Evolutionary conservation across 2,797 vertebrate genomes (phyloP), one percentile per base, ranked within the genome.

Genomic region (Paedocypris micromegethes): DNA sequence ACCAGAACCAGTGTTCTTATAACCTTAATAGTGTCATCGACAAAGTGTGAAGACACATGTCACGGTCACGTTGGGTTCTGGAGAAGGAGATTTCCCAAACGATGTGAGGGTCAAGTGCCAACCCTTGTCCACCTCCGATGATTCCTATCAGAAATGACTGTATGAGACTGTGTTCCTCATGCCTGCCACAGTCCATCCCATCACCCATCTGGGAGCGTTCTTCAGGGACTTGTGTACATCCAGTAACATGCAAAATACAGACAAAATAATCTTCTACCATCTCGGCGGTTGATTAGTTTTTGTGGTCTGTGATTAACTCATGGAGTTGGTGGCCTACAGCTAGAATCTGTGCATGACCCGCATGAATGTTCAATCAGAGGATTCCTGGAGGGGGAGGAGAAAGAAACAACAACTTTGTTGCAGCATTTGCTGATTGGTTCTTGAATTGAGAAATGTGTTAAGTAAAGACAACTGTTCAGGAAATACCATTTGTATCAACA

Each of bases 101-200:
- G 65, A 63, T 72, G 39, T 65, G 56, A 63, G 69, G 76, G 76
- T 72, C 70, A 72, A 52, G 57, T 63, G 76, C 53, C 69, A 47
- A 66, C 45, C 49, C 23, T 43, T 50, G 70, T 73, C 47, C 71
- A 52, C 63, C 50, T 40, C 4, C 3, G 64, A 61, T 52, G 23
- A 68, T 48, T 69, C 47, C 72, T 64, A 67, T 59, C 70, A 64
- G 47, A 64, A 44, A 58, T 69, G 57, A 70, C 61, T 67, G 23
- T 44, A 50, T 2, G 58, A 66, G 64, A 52, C 52, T 39, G 49
- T 58, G 39, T 61, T 53, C 53, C 54, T 66, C 71, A 58, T 61
- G 49, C 49, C 72, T 66, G 54, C 72, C 75, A 55, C 51, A 68
- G 44, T 56, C 75, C 68, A 71, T 74, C 46, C 68, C 57, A 51